phyloP scores from a whole-genome alignment of 2,888 invertebrate species.

The Lasioglossum figueresi region DNA sequence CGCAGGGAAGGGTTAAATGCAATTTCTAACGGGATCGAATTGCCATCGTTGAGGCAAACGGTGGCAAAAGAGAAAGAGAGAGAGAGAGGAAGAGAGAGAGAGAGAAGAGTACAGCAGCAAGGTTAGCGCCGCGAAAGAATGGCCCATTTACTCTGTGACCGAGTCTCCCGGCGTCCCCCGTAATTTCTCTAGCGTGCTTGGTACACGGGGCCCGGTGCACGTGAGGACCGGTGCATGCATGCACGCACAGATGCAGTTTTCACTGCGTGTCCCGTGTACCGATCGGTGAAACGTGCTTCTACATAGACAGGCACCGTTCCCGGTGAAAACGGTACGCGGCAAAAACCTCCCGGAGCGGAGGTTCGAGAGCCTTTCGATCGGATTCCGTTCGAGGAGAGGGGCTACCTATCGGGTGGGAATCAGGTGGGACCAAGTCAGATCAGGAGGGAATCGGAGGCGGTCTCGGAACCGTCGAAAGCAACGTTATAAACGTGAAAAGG shows the following conservation, averaged over 20 bases:
- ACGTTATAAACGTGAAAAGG: conserved; percentile 19
- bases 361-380: not conserved
- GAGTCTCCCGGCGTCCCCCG: conserved; percentile 25
- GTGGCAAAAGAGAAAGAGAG: not conserved
- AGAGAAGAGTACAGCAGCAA: conserved; percentile 1
- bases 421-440: not conserved
- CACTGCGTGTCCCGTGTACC: conserved; percentile 23
- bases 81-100: not conserved
- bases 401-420: not conserved
- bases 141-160: conserved; percentile 51
- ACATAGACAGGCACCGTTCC: conserved; percentile 12
- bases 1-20: too few relatives aligned
- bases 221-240: not conserved
- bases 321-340: conserved; percentile 46
- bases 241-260: conserved; percentile 35
- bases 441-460: not conserved
- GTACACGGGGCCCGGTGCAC: not conserved
- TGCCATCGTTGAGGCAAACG: too few relatives aligned
- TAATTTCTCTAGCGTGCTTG: conserved; percentile 39
- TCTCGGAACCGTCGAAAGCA: conserved; percentile 19
- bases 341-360: conserved; percentile 29
- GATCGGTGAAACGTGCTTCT: conserved; percentile 36
- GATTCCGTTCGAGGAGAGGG: not conserved
- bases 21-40: too few relatives aligned
- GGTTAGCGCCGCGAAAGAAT: conserved; percentile 15